Percentiles rank a stretch among this genome's conserved stretches.
Conservation (phyloP, 2,797 vertebrate genomes). For the Falco novaeseelandiae region DNA sequence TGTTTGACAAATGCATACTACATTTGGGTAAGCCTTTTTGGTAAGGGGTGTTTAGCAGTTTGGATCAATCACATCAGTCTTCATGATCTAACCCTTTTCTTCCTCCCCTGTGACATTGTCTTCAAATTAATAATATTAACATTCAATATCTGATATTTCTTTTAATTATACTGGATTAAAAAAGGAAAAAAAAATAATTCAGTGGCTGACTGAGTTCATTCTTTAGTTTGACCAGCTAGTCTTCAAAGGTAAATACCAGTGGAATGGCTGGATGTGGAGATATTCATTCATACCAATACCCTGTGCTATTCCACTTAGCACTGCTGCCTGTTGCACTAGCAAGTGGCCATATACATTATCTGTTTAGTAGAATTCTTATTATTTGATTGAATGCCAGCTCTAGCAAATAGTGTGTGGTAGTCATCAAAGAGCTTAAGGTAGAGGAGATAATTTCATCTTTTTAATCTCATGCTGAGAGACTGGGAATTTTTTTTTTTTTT, state of each 20-base stretch:
- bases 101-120: not conserved
- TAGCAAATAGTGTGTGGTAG: not conserved
- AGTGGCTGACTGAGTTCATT: not conserved
- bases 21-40: not conserved
- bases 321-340: not conserved
- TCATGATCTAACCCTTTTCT: not conserved
- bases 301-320: not conserved
- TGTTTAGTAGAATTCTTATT: not conserved
- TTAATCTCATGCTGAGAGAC: not conserved
- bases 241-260: not conserved
- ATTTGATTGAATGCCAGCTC: not conserved
- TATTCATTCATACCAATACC: not conserved
- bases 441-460: not conserved
- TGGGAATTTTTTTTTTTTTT: not conserved
- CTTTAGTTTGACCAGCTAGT: not conserved
- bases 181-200: not conserved
- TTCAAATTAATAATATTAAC: not conserved
- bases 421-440: not conserved
- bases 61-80: not conserved
- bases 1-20: not conserved
- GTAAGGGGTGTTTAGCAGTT: not conserved
- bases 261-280: not conserved
- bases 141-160: not conserved
- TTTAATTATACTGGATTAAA: slow-evolving; percentile 20
- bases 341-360: not conserved